A percentile compares a stretch with the other conserved stretches of the same genome.
These are phyloP conservation scores for Sinelater perroti DNA, from an alignment of 2,888 invertebrate species.

Conservation along the genomic window DNA sequence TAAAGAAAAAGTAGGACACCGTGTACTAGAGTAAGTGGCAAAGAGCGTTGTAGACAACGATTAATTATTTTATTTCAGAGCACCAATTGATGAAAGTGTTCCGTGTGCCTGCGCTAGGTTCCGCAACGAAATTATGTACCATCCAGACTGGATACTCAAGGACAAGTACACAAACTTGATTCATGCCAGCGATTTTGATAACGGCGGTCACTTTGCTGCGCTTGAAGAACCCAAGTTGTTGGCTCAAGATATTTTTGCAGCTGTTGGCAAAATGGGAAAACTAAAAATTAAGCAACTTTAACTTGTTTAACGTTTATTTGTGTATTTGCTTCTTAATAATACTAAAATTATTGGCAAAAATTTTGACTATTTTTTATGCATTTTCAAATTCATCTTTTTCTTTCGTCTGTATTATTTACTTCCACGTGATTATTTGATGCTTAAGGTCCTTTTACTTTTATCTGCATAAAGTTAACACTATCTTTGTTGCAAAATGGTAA, in stretches of 20 bases:
- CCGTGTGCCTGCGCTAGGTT: constrained; percentile 79
- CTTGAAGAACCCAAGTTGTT: constrained; percentile 77
- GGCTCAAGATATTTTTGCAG: constrained; percentile 73
- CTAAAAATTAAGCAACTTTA: too few relatives aligned
- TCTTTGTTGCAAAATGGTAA: too few relatives aligned
- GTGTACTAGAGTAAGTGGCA: neutral
- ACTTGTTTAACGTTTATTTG: too few relatives aligned
- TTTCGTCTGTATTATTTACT: too few relatives aligned
- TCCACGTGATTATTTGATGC: too few relatives aligned
- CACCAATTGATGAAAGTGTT: constrained; percentile 66
- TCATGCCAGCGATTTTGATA: constrained; percentile 69
- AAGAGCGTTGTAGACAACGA: neutral
- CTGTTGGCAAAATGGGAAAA: constrained; percentile 56
- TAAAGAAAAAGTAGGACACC: neutral
- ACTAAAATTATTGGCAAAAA: too few relatives aligned
- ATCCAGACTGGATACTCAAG: constrained; percentile 68
- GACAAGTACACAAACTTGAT: constrained; percentile 72
- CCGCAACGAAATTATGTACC: constrained; percentile 71
- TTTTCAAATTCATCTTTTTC: too few relatives aligned
- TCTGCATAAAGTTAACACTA: too few relatives aligned
- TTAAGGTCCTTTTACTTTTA: too few relatives aligned
- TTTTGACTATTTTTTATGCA: too few relatives aligned
- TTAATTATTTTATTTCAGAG: constrained; percentile 60
- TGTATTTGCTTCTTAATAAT: too few relatives aligned
- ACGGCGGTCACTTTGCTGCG: constrained; percentile 88